These are phyloP conservation scores for Odontophorus gujanensis DNA, from an alignment of 2,113 vertebrate species.

Conservation along the genomic window DNA sequence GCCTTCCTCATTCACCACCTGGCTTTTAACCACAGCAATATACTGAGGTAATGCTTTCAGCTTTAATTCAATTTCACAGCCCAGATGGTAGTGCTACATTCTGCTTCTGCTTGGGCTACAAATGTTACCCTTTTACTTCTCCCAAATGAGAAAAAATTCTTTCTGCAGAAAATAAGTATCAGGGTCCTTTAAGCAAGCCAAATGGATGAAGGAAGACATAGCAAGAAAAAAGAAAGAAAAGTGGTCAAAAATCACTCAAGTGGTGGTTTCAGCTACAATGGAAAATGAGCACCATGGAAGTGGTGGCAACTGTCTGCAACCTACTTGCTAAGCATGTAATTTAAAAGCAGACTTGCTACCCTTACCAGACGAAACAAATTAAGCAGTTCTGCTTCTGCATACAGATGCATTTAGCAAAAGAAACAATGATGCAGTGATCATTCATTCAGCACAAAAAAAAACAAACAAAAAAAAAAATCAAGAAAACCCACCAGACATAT, in stretches of 20 bases:
- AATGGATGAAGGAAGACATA: not conserved
- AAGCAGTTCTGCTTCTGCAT: not conserved
- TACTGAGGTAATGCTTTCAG: not conserved
- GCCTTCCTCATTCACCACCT: constrained; percentile 24
- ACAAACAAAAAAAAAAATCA: rapidly evolving
- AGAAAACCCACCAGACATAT: not conserved
- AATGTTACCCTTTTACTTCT: constrained; percentile 40
- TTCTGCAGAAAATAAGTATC: constrained; percentile 33
- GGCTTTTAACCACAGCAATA: not conserved
- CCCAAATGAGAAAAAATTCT: constrained; percentile 33
- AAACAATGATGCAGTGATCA: constrained; percentile 8
- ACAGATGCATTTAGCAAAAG: constrained; percentile 1
- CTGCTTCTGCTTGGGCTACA: constrained; percentile 33
- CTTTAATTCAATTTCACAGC: constrained; percentile 50
- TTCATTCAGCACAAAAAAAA: not conserved
- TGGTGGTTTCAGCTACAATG: not conserved
- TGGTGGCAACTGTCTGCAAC: constrained; percentile 31
- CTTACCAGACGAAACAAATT: constrained; percentile 38
- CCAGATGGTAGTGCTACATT: constrained; percentile 42
- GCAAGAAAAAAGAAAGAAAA: not conserved
- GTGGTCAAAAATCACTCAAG: constrained; percentile 20
- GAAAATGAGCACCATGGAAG: not conserved
- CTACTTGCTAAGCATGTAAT: not conserved
- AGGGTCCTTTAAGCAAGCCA: constrained; percentile 23
- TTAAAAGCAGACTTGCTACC: constrained; percentile 34